Conservation (phyloP, 1,140 invertebrate genomes). For the Psix sp. region DNA sequence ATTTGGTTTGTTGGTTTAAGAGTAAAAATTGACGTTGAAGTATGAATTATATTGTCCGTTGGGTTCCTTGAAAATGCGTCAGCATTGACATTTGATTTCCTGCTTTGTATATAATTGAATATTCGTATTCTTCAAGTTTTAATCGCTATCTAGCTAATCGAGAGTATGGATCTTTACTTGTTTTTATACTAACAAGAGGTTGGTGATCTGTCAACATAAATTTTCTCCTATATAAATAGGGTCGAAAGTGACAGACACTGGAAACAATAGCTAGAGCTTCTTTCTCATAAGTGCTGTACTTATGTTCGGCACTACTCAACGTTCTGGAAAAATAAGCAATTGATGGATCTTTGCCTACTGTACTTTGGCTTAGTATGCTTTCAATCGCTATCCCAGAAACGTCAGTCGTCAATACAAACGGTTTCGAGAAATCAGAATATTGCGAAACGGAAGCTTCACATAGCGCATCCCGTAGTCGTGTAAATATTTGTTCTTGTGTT, state of each 20-base stretch:
- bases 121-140: too few relatives aligned
- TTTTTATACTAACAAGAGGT: neutral
- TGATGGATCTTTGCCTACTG: conserved; percentile 1
- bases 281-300: conserved; percentile 5
- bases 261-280: conserved; percentile 2
- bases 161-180: neutral
- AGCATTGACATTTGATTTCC: too few relatives aligned
- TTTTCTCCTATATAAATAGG: conserved; percentile 2
- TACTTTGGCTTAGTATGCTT: conserved; percentile 2
- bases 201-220: neutral
- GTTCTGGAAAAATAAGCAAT: conserved; percentile 3
- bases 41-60: too few relatives aligned
- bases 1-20: too few relatives aligned
- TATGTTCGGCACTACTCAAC: neutral
- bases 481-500: neutral
- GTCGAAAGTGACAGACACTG: neutral
- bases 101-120: too few relatives aligned
- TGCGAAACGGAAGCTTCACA: neutral
- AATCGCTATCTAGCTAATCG: too few relatives aligned
- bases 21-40: too few relatives aligned
- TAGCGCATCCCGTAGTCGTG: too few relatives aligned
- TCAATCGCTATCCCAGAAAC: neutral
- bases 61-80: too few relatives aligned
- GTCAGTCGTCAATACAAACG: conserved; percentile 8
- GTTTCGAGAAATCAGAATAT: conserved; percentile 7